A percentile compares a stretch with the other conserved stretches of the same genome.
Evolutionary conservation across 2,797 vertebrate genomes (phyloP).

Genomic region (Poecile montanus): DNA sequence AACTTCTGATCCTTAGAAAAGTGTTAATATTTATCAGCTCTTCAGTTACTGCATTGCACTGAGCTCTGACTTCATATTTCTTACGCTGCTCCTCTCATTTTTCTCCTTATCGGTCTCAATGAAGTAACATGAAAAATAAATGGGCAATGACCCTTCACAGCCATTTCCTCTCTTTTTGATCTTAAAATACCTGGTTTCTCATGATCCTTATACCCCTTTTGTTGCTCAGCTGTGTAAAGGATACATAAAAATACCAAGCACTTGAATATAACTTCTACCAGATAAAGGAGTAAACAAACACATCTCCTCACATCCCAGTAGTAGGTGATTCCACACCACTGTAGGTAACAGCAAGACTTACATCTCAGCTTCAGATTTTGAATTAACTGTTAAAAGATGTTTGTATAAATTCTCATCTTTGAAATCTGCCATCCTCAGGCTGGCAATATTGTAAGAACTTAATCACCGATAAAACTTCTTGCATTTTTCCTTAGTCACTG

Average conservation of each 20-base stretch:
- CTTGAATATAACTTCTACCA: not conserved
- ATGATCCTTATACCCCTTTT: not conserved
- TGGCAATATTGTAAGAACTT: not conserved
- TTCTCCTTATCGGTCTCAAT: not conserved
- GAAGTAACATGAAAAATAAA: not conserved
- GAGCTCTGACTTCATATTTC: slow-evolving; percentile 47
- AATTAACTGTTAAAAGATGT: not conserved
- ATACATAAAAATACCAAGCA: not conserved
- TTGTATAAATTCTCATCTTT: not conserved
- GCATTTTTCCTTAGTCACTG: not conserved
- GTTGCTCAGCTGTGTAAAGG: slow-evolving; percentile 19
- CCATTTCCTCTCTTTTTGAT: not conserved
- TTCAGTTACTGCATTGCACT: not conserved
- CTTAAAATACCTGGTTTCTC: not conserved
- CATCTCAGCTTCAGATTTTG: not conserved
- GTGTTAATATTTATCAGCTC: slow-evolving; percentile 31
- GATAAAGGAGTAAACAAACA: not conserved
- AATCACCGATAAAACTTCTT: not conserved
- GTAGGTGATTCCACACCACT: not conserved
- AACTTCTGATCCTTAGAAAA: slow-evolving; percentile 7
- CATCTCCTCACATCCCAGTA: not conserved
- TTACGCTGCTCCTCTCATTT: not conserved
- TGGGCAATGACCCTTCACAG: not conserved
- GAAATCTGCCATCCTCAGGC: not conserved
- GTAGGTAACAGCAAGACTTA: not conserved